Percentiles rank a stretch among this genome's conserved stretches.
Evolutionary conservation across 2,888 invertebrate species (phyloP).

Genomic region (Drosophila colorata): DNA sequence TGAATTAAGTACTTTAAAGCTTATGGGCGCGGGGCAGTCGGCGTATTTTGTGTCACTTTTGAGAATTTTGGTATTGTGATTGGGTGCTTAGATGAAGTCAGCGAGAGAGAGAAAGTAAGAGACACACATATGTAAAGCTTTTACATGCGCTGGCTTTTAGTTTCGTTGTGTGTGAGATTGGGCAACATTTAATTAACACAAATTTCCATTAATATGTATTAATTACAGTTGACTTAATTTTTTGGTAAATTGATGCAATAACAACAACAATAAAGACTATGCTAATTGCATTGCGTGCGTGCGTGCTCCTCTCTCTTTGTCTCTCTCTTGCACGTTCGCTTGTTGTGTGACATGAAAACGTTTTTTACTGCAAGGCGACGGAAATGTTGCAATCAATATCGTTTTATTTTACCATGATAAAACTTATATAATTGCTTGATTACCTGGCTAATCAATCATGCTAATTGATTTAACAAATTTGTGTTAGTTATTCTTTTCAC

Average conservation of each 20-base stretch:
- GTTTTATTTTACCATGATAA: background rate
- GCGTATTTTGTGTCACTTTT: background rate
- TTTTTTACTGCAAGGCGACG: slow-evolving; percentile 32
- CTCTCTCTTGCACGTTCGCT: background rate
- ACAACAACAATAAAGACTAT: slow-evolving; percentile 23
- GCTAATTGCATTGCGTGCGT: slow-evolving; percentile 47
- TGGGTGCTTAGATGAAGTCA: background rate
- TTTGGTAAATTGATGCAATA: slow-evolving; percentile 54
- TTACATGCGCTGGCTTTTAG: background rate
- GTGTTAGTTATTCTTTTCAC: background rate
- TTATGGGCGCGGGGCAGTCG: slow-evolving; percentile 21
- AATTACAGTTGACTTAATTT: slow-evolving; percentile 76
- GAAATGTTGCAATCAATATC: slow-evolving; percentile 16
- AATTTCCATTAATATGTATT: slow-evolving; percentile 80
- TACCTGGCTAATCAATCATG: slow-evolving; percentile 16
- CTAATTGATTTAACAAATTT: slow-evolving; percentile 14
- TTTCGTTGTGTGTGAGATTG: slow-evolving; percentile 7
- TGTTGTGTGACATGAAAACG: slow-evolving; percentile 24
- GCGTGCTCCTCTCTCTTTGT: background rate
- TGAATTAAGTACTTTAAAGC: slow-evolving; percentile 66
- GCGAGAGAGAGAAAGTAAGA: no score
- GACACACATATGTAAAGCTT: no score
- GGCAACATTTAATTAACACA: slow-evolving; percentile 82
- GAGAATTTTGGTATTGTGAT: slow-evolving; percentile 13
- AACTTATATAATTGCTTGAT: background rate